Conservation (phyloP, 2,113 vertebrate genomes). For the Neotragus moschatus region DNA sequence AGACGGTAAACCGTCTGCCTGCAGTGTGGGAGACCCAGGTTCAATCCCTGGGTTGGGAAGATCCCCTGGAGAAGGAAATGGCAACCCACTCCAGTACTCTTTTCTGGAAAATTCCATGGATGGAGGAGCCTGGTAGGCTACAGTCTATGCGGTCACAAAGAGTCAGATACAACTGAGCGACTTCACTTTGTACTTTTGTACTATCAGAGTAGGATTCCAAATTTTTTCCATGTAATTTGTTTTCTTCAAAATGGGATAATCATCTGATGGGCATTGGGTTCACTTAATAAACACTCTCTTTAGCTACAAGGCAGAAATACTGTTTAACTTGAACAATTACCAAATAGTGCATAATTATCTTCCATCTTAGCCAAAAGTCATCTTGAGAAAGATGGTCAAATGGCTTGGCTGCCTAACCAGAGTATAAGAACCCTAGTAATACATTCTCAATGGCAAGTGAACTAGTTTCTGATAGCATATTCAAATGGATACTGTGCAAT, state of each 20-base stretch:
- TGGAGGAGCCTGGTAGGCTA: no score
- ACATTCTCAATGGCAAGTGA: not conserved
- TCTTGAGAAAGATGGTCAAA: not conserved
- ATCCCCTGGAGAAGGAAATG: no score
- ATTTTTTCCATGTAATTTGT: not conserved
- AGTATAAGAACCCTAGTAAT: not conserved
- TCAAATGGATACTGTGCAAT: not conserved
- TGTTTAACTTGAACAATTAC: not conserved
- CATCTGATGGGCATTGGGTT: not conserved
- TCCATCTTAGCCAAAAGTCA: not conserved
- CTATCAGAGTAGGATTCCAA: not conserved
- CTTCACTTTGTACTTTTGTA: no score
- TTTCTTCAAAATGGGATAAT: not conserved
- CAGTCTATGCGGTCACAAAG: no score
- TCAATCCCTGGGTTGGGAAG: no score
- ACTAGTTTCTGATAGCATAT: not conserved
- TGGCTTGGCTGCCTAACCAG: not conserved
- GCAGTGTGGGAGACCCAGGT: no score
- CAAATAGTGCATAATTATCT: not conserved
- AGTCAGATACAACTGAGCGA: no score
- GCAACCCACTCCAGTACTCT: no score
- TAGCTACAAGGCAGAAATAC: not conserved
- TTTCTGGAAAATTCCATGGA: no score
- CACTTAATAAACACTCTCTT: not conserved
- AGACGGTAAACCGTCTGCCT: rapidly evolving